Conservation (phyloP, 1,140 invertebrate species). For the Cepaea nemoralis region DNA sequence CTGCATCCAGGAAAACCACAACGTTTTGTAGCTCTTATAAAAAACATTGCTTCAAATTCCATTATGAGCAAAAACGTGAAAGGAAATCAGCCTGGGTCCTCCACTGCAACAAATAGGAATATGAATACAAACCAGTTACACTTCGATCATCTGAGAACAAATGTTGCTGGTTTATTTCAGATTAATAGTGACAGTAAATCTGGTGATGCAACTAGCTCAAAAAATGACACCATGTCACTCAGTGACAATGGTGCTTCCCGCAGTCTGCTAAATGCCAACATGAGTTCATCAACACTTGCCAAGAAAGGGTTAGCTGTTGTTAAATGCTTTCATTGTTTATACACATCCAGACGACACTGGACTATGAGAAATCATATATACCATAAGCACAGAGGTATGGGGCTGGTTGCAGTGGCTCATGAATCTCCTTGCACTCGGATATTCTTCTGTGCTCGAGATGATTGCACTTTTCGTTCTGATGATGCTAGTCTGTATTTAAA, state of each 20-base stretch:
- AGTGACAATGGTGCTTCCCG: conserved; percentile 50
- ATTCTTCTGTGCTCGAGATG: conserved; percentile 60
- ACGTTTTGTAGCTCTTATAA: conserved; percentile 62
- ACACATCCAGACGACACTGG: conserved; percentile 45
- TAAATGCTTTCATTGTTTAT: conserved; percentile 63
- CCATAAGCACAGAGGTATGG: conserved; percentile 54
- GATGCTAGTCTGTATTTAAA: conserved; percentile 53
- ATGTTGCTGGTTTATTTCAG: not conserved
- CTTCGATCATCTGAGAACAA: not conserved
- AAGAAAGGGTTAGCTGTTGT: conserved; percentile 42
- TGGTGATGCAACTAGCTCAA: conserved; percentile 9
- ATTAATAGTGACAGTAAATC: conserved; percentile 35
- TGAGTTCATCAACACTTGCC: not conserved
- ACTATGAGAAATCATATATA: conserved; percentile 50
- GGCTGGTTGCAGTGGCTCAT: conserved; percentile 58
- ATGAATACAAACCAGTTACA: conserved; percentile 3
- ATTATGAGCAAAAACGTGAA: conserved; percentile 19
- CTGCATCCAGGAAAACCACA: conserved; percentile 58
- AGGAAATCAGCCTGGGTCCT: not conserved
- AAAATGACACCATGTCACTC: conserved; percentile 46
- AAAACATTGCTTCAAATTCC: conserved; percentile 49
- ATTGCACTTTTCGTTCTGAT: conserved; percentile 61
- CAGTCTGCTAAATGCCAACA: conserved; percentile 30
- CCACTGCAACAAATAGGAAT: not conserved
- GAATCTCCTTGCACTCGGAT: conserved; percentile 55